phyloP scores from a whole-genome alignment of 2,113 vertebrate species.

The Vireo altiloquus region DNA sequence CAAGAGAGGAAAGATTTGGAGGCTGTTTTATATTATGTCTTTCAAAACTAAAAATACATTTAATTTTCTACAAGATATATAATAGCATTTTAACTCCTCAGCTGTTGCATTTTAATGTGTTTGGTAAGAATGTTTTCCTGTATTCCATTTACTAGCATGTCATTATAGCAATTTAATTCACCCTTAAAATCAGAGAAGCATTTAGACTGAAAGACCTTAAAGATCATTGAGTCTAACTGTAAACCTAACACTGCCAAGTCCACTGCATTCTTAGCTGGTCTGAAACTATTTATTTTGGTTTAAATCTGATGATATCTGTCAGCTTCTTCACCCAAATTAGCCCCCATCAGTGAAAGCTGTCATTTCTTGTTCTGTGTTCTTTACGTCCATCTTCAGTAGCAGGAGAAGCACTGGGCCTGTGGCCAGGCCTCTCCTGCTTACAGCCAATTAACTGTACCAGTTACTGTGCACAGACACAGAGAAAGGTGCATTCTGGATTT shows the following conservation, averaged over 20 bases:
- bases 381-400: not conserved
- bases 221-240: not conserved
- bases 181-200: not conserved
- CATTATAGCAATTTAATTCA: not conserved
- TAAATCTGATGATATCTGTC: not conserved
- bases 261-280: not conserved
- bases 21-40: not conserved
- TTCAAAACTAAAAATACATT: not conserved
- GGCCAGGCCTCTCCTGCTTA: not conserved
- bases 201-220: not conserved
- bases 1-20: not conserved
- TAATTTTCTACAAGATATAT: not conserved
- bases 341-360: not conserved
- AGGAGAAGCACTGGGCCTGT: not conserved
- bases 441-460: not conserved
- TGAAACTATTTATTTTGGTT: not conserved
- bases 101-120: not conserved
- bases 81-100: not conserved
- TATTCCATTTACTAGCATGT: not conserved
- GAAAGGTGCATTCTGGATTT: not conserved
- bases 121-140: not conserved
- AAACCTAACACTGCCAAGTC: not conserved
- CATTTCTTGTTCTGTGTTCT: not conserved
- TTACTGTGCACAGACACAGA: not conserved
- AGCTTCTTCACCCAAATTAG: not conserved